Base-by-base conservation (phyloP, 1,140 invertebrate species). In the Diabrotica virgifera region DNA sequence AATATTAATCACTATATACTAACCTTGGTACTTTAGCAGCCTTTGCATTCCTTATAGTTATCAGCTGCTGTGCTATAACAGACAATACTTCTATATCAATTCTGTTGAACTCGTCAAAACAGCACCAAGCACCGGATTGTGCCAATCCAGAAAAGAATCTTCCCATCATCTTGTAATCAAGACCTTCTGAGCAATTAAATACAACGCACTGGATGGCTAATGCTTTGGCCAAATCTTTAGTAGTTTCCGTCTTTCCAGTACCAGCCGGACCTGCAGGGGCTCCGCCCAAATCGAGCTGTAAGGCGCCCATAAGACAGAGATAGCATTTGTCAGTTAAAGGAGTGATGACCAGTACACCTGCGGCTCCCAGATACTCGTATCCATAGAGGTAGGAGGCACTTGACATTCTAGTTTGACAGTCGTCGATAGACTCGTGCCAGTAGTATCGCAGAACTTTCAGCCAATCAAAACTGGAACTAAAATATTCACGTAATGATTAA, bases 221-320 rank as follows among this genome's bases (percentile, higher is more conserved):
- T 0, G 91, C 86, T 80, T 95, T 95, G 5, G 92, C 92, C 64
- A 95, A 83, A 83, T 96, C 93, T 81, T 96, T 96, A 0, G 92
- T 94, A 0, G 94, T 96, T 83, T 97, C 95, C 0, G 95, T 97
- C 83, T 97, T 97, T 1, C 95, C 95, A 0, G 94, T 97, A 12
- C 95, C 95, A 11, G 90, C 92, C 2, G 94, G 94, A 2, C 95
- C 94, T 65, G 94, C 87, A 13, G 93, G 87, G 51, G 91, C 93
- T 37, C 94, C 94, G 36, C 91, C 86, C 65, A 95, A 77, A 78
- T 95, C 90, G 66, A 94, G 80, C 77, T 94, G 91, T 9, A 94
- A 82, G 4, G 93, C 93, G 12, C 92, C 92, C 90, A 95, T 93
- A 6, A 95, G 79, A 71, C 92, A 94, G 0, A 94, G 77, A 78